These are phyloP conservation scores for Dolomedes plantarius DNA, from an alignment of 2,888 invertebrate species.

Conservation along the genomic window DNA sequence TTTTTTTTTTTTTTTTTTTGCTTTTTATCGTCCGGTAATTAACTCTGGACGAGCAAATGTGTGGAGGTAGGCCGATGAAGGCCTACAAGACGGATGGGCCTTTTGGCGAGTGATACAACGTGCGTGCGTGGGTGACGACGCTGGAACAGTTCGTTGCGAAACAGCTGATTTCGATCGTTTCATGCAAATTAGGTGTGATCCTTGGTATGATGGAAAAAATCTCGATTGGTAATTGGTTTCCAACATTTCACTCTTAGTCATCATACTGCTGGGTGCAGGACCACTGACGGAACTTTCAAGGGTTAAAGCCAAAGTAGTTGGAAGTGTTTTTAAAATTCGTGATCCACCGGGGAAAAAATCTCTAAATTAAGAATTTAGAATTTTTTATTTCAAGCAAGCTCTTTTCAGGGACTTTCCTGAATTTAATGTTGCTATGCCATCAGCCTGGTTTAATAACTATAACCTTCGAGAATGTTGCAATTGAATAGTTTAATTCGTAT, in stretches of 20 bases:
- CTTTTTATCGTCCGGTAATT: conserved; percentile 50
- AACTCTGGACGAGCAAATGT: conserved; percentile 46
- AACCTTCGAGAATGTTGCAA: no score
- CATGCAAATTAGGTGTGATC: conserved; percentile 4
- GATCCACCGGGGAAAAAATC: no score
- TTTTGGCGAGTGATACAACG: conserved; percentile 7
- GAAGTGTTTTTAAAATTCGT: no score
- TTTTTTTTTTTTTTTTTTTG: conserved; percentile 22
- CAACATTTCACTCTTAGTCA: not conserved
- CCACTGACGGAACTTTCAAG: no score
- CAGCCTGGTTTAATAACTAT: no score
- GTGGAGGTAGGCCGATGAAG: conserved; percentile 51
- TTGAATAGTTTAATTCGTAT: no score
- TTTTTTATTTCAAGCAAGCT: no score
- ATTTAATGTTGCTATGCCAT: no score
- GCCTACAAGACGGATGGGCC: conserved; percentile 33
- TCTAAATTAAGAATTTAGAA: no score
- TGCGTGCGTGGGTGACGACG: conserved; percentile 15
- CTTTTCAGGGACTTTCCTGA: no score
- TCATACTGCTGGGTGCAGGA: not conserved
- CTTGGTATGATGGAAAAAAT: not conserved
- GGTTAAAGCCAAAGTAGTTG: no score
- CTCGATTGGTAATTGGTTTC: not conserved
- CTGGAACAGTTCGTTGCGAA: not conserved
- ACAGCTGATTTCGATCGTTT: not conserved